These are phyloP conservation scores for Lysiphlebus fabarum DNA, from an alignment of 1,140 invertebrate species.

Conservation along the genomic window DNA sequence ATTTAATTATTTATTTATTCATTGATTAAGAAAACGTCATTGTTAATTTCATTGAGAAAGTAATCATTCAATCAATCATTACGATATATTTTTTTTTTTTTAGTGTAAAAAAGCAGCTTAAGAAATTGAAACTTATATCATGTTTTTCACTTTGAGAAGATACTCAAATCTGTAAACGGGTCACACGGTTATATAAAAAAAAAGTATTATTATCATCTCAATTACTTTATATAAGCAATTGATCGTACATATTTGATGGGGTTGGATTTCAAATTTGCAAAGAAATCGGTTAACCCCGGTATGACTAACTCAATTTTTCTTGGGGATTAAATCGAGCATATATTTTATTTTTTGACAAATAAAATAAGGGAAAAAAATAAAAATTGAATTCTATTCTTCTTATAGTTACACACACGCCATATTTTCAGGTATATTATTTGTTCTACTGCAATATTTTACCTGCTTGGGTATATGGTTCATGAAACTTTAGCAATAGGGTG, in stretches of 20 bases:
- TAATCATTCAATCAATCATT: background rate
- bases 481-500: slow-evolving; percentile 20
- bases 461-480: slow-evolving; percentile 34
- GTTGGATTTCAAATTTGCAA: slow-evolving; percentile 47
- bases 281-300: slow-evolving; percentile 53
- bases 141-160: slow-evolving; percentile 49
- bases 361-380: too few species aligned
- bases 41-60: background rate
- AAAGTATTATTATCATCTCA: slow-evolving; percentile 25
- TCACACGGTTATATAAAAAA: slow-evolving; percentile 30
- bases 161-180: slow-evolving; percentile 55
- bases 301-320: slow-evolving; percentile 46
- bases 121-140: slow-evolving; percentile 27
- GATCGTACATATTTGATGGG: slow-evolving; percentile 26
- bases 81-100: background rate
- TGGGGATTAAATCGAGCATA: slow-evolving; percentile 56
- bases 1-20: too few species aligned
- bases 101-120: background rate
- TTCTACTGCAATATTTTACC: slow-evolving; percentile 29
- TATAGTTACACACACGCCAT: slow-evolving; percentile 24
- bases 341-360: too few species aligned
- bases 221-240: slow-evolving; percentile 18
- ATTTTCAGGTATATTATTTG: slow-evolving; percentile 37
- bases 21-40: too few species aligned
- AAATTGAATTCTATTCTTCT: background rate